These are phyloP conservation scores for Frankliniella intonsa DNA, from an alignment of 2,888 invertebrate species.

Conservation along the genomic window DNA sequence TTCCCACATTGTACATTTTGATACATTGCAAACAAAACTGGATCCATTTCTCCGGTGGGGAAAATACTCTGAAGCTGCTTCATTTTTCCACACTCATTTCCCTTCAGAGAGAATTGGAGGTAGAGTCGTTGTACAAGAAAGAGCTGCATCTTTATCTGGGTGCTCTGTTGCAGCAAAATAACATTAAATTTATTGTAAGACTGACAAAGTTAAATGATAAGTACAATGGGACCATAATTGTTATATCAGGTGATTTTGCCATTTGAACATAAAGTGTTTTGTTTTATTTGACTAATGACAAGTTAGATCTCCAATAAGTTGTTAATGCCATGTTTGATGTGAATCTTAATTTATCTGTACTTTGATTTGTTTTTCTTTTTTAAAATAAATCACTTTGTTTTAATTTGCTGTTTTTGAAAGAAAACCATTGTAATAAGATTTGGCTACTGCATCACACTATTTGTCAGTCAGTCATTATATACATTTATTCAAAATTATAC, in stretches of 20 bases:
- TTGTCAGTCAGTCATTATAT: not conserved
- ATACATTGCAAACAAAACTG: not conserved
- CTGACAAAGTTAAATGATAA: not conserved
- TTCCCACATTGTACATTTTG: slow-evolving; percentile 1
- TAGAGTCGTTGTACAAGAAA: not conserved
- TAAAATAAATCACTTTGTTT: not conserved
- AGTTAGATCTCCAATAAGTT: not conserved
- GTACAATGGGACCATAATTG: not conserved
- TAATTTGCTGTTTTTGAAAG: not conserved
- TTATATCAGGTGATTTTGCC: not conserved
- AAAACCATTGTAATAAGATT: not conserved
- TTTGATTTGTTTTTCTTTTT: not conserved
- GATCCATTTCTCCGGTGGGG: not conserved
- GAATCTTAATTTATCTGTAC: not conserved
- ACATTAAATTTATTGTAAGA: not conserved
- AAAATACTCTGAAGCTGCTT: not conserved
- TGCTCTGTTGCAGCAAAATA: not conserved
- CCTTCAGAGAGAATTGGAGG: not conserved
- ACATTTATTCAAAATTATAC: slow-evolving; percentile 24
- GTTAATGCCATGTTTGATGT: not conserved
- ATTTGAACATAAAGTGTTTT: not conserved
- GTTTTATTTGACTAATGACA: slow-evolving; percentile 2
- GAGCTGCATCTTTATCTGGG: not conserved
- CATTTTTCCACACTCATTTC: slow-evolving; percentile 14
- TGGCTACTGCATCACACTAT: too few species aligned